Conservation (phyloP, 2,797 vertebrate genomes). For the Falco columbarius region DNA sequence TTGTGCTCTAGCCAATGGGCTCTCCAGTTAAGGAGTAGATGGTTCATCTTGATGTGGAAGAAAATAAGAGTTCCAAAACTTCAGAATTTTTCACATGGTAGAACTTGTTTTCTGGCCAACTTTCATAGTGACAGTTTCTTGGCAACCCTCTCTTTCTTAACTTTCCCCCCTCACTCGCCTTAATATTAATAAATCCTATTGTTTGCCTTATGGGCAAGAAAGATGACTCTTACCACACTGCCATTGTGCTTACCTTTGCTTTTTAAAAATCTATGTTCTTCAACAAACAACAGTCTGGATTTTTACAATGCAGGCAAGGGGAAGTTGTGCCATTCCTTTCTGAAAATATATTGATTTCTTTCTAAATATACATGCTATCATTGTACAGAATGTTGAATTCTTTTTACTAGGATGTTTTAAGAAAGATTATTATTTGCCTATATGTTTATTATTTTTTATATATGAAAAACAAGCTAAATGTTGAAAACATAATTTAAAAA, state of each 20-base stretch:
- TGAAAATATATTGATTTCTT: not conserved
- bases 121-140: not conserved
- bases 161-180: not conserved
- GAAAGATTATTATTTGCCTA: not conserved
- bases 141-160: not conserved
- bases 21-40: not conserved
- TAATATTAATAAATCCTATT: conserved; percentile 2
- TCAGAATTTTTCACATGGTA: not conserved
- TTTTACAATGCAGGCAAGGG: not conserved
- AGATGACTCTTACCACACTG: not conserved
- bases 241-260: not conserved
- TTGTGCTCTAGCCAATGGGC: not conserved
- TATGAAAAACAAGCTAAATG: not conserved
- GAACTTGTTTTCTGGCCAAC: not conserved
- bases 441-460: not conserved
- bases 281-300: not conserved
- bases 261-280: not conserved
- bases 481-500: not conserved
- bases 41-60: not conserved
- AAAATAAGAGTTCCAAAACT: not conserved
- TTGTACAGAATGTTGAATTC: not conserved
- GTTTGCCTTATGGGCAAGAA: not conserved
- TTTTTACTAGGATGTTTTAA: not conserved
- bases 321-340: not conserved
- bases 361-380: not conserved